A percentile compares a stretch with the other conserved stretches of the same genome.
phyloP scores from a whole-genome alignment of 2,888 invertebrate species.

The Caenorhabditis sinica region DNA sequence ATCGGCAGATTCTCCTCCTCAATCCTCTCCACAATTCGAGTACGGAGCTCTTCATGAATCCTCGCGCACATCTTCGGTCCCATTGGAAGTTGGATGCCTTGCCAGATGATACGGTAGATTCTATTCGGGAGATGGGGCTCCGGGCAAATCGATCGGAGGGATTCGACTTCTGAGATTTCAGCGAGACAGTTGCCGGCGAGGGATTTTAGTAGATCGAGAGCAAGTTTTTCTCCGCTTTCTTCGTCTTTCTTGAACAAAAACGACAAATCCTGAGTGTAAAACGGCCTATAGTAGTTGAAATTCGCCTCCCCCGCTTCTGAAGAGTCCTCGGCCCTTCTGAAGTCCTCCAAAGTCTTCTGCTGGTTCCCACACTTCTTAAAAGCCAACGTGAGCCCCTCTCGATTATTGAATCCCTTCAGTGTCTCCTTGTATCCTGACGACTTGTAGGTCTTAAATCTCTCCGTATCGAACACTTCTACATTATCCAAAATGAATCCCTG shows the following conservation, averaged over 20 bases:
- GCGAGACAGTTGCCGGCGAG: slow-evolving; percentile 67
- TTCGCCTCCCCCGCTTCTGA: not conserved
- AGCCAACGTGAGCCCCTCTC: slow-evolving; percentile 69
- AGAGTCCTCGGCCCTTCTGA: not conserved
- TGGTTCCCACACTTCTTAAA: slow-evolving; percentile 61
- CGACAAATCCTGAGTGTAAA: slow-evolving; percentile 77
- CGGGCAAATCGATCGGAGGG: slow-evolving; percentile 74
- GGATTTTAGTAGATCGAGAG: slow-evolving; percentile 53
- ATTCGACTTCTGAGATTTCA: slow-evolving; percentile 67
- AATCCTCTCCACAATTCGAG: slow-evolving; percentile 41
- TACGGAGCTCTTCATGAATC: slow-evolving; percentile 75
- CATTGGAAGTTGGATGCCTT: slow-evolving; percentile 70
- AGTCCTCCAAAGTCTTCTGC: slow-evolving; percentile 20
- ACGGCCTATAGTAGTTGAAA: slow-evolving; percentile 72
- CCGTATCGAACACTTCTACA: slow-evolving; percentile 45
- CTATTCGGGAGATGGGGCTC: slow-evolving; percentile 73
- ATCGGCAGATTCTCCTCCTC: slow-evolving; percentile 49
- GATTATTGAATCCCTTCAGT: slow-evolving; percentile 77
- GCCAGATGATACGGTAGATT: slow-evolving; percentile 80
- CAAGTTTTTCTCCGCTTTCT: slow-evolving; percentile 32
- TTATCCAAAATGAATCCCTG: slow-evolving; percentile 65
- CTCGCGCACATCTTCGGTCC: slow-evolving; percentile 68
- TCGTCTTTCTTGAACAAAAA: slow-evolving; percentile 73
- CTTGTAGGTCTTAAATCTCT: slow-evolving; percentile 61
- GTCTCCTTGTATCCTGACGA: slow-evolving; percentile 78